Percentiles rank a stretch among this genome's conserved stretches.
Conservation (phyloP, 2,888 invertebrate genomes). For the Isoperla grammatica region DNA sequence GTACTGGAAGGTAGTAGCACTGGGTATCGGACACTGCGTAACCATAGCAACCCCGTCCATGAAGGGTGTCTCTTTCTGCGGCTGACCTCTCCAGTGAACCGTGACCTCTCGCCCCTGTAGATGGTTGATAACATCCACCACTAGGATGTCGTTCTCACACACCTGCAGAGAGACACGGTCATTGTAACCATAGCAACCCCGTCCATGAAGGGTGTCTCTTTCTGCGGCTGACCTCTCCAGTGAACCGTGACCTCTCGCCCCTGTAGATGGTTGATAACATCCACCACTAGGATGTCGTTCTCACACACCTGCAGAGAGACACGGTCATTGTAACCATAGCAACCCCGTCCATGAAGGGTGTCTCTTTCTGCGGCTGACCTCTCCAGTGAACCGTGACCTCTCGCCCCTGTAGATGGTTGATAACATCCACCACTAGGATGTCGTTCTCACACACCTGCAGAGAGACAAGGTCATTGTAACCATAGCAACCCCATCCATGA, state of each 20-base stretch:
- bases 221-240: constrained; percentile 48
- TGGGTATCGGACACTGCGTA: constrained; percentile 44
- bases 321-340: constrained; percentile 41
- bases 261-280: constrained; percentile 45
- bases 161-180: constrained; percentile 27
- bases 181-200: constrained; percentile 45
- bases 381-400: constrained; percentile 50
- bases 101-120: constrained; percentile 45
- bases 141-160: constrained; percentile 42
- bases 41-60: constrained; percentile 47
- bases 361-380: constrained; percentile 43
- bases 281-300: constrained; percentile 45
- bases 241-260: constrained; percentile 47
- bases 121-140: constrained; percentile 46
- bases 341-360: constrained; percentile 46
- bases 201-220: constrained; percentile 44
- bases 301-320: constrained; percentile 32
- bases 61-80: constrained; percentile 41
- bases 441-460: constrained; percentile 38
- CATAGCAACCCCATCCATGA: constrained; percentile 46
- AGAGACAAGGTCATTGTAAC: constrained; percentile 36
- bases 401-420: constrained; percentile 44
- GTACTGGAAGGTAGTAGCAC: constrained; percentile 43
- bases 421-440: constrained; percentile 46
- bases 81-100: constrained; percentile 50